A percentile compares a stretch with the other conserved stretches of the same genome.
These are phyloP conservation scores for Perca fluviatilis DNA, from an alignment of 2,113 vertebrate genomes.

Conservation along the genomic window DNA sequence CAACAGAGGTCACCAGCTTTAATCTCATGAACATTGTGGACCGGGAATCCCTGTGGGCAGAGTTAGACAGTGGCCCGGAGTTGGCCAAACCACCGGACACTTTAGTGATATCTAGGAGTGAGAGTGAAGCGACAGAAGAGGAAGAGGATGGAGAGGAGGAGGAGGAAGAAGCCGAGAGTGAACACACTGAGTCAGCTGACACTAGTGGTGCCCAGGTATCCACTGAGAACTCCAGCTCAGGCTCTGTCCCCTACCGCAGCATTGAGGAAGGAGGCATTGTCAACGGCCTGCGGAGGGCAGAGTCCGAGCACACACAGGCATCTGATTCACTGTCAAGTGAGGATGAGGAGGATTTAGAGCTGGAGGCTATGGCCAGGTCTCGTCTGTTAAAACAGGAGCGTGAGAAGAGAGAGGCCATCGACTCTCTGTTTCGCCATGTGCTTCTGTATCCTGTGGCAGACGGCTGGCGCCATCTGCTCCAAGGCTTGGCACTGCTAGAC, in stretches of 20 bases:
- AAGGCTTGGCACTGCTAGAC: constrained; percentile 92
- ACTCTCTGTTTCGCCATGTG: constrained; percentile 92
- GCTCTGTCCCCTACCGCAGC: constrained; percentile 84
- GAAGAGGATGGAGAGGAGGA: constrained; percentile 52
- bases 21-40: constrained; percentile 88
- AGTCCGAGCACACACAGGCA: constrained; percentile 93
- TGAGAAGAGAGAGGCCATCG: constrained; percentile 87
- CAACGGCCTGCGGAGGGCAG: constrained; percentile 82
- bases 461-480: constrained; percentile 89
- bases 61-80: constrained; percentile 90
- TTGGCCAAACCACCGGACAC: constrained; percentile 34
- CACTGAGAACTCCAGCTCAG: constrained; percentile 91
- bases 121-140: constrained; percentile 78
- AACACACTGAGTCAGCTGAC: constrained; percentile 95
- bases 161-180: constrained; percentile 83
- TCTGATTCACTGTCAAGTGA: constrained; percentile 96
- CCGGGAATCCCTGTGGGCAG: constrained; percentile 92
- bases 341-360: constrained; percentile 94
- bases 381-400: constrained; percentile 88
- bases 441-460: constrained; percentile 92
- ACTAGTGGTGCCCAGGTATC: constrained; percentile 87
- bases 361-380: constrained; percentile 87
- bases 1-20: constrained; percentile 81
- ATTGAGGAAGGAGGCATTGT: constrained; percentile 75
- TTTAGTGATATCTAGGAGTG: constrained; percentile 69